Conservation (phyloP, 2,797 vertebrate genomes). For the Aplochiton taeniatus region DNA sequence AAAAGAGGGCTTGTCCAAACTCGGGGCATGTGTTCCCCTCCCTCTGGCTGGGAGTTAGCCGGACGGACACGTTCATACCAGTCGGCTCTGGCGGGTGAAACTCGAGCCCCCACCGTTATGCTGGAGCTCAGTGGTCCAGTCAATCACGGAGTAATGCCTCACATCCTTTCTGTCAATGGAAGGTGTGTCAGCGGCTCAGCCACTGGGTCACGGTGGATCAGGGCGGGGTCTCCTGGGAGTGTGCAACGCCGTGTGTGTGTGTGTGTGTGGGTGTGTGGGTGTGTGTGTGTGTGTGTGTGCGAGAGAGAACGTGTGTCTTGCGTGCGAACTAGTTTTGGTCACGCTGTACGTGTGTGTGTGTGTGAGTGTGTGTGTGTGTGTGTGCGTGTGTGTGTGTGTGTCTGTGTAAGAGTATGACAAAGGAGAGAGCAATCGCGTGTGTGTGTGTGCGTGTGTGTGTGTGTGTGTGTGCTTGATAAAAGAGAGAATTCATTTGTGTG, state of each 20-base stretch:
- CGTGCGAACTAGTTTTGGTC: not conserved
- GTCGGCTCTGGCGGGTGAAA: not conserved
- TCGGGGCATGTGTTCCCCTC: too few species aligned
- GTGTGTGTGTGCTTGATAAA: not conserved
- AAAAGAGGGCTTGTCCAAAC: too few species aligned
- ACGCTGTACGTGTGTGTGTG: not conserved
- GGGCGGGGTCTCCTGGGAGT: not conserved
- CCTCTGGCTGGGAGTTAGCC: not conserved
- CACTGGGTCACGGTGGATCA: conserved; percentile 6
- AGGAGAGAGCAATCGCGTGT: not conserved
- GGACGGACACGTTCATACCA: not conserved
- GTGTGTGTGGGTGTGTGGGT: conserved; percentile 2
- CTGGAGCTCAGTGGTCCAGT: conserved; percentile 11
- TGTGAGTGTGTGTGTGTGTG: conserved; percentile 14
- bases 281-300: conserved; percentile 3
- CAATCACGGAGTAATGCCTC: conserved; percentile 9
- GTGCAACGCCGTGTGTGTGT: not conserved
- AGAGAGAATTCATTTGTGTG: too few species aligned
- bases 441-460: not conserved
- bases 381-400: conserved; percentile 19
- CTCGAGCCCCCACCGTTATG: not conserved
- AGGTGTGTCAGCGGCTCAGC: conserved; percentile 5
- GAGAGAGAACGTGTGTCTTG: conserved; percentile 5
- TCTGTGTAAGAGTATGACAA: not conserved
- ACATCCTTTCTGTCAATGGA: conserved; percentile 16